phyloP scores from a whole-genome alignment of 2,888 invertebrate species.

The Sicus ferrugineus region DNA sequence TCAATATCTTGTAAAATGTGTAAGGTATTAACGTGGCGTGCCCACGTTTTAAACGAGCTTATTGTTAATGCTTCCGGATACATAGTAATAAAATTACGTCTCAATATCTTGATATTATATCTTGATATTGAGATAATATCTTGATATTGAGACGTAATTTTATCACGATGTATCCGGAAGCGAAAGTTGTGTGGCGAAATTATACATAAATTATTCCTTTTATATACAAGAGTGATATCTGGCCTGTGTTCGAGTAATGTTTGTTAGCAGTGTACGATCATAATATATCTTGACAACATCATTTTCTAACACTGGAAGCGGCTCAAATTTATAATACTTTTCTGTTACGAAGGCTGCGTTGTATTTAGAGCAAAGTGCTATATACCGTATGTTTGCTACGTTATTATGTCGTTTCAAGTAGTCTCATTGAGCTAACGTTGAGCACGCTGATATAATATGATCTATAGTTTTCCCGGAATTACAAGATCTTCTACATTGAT shows the following conservation, averaged over 20 bases:
- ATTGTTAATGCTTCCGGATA: too few species aligned
- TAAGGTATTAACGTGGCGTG: too few species aligned
- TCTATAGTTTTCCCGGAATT: not conserved
- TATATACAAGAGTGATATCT: not conserved
- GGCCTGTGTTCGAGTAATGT: not conserved
- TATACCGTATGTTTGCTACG: not conserved
- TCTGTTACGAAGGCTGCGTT: not conserved
- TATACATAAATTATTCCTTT: not conserved
- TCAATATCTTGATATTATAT: too few species aligned
- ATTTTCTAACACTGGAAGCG: not conserved
- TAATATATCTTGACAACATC: not conserved
- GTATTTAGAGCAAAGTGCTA: not conserved
- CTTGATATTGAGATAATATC: too few species aligned
- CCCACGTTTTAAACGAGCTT: too few species aligned
- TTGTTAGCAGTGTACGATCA: not conserved
- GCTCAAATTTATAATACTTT: not conserved
- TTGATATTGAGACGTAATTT: too few species aligned
- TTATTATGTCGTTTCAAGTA: conserved; percentile 1
- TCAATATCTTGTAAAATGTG: too few species aligned
- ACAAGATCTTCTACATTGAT: not conserved
- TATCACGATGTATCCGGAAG: too few species aligned
- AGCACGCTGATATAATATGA: not conserved
- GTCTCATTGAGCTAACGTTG: not conserved
- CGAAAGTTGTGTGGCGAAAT: too few species aligned
- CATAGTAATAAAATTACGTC: too few species aligned